These are phyloP conservation scores for Limnephilus auricula DNA, from an alignment of 2,888 invertebrate species.

Conservation along the genomic window DNA sequence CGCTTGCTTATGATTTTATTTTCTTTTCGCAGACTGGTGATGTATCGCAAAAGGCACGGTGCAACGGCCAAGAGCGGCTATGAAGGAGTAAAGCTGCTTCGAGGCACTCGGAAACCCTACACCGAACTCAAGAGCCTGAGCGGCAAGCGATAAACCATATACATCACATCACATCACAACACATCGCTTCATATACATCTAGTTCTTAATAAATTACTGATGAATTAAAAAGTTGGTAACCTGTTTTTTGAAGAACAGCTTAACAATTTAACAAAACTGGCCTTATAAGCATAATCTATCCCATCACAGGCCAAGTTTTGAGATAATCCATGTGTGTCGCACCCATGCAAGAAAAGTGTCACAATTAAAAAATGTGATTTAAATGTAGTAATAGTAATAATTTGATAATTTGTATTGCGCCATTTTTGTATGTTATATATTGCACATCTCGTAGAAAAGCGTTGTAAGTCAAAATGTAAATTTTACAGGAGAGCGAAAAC, in stretches of 20 bases:
- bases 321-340: too few relatives aligned
- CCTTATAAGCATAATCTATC: too few relatives aligned
- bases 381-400: too few relatives aligned
- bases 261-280: neutral
- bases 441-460: too few relatives aligned
- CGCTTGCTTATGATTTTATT: neutral
- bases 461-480: too few relatives aligned
- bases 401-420: too few relatives aligned
- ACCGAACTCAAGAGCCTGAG: conserved; percentile 73
- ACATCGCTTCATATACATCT: neutral
- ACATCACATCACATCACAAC: neutral
- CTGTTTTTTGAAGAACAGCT: neutral
- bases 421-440: too few relatives aligned
- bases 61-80: conserved; percentile 68
- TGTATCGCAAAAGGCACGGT: conserved; percentile 73
- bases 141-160: conserved; percentile 47
- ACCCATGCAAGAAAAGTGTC: too few relatives aligned
- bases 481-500: too few relatives aligned
- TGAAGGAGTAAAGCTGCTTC: conserved; percentile 72
- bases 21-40: conserved; percentile 72
- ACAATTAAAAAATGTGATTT: too few relatives aligned
- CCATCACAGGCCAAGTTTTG: too few relatives aligned
- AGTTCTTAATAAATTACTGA: too few relatives aligned
- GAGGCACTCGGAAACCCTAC: conserved; percentile 70
- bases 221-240: neutral